Conservation (phyloP, 1,140 invertebrate genomes). For the Acromyrmex charruanus region DNA sequence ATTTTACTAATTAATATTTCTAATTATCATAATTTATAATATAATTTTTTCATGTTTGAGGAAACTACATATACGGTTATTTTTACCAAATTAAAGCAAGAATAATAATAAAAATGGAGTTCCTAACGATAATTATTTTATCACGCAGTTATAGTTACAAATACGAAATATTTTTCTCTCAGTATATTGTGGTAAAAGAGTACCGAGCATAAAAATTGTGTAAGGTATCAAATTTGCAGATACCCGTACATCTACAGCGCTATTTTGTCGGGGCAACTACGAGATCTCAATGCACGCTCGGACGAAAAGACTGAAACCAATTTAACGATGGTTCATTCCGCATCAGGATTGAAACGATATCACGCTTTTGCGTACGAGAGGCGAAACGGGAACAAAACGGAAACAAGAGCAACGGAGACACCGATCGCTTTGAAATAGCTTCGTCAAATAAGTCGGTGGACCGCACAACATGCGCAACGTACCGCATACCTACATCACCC, state of each 20-base stretch:
- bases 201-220: neutral
- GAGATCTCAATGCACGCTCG: neutral
- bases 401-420: slow-evolving; percentile 21
- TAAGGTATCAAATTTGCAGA: slow-evolving; percentile 22
- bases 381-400: neutral
- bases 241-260: neutral
- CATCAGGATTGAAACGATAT: neutral
- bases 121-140: too few relatives aligned
- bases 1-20: too few relatives aligned
- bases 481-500: neutral
- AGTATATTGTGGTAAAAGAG: too few relatives aligned
- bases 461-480: slow-evolving; percentile 35
- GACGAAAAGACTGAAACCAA: slow-evolving; percentile 30
- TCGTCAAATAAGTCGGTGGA: slow-evolving; percentile 62
- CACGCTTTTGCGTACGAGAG: neutral
- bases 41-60: too few relatives aligned
- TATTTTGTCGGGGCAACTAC: neutral
- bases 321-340: slow-evolving; percentile 45
- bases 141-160: too few relatives aligned
- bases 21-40: too few relatives aligned
- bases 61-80: too few relatives aligned
- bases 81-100: too few relatives aligned
- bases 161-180: too few relatives aligned
- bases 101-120: too few relatives aligned
- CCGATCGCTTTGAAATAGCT: slow-evolving; percentile 51